Conservation (phyloP, 2,113 vertebrate genomes). For the Percina caprodes region DNA sequence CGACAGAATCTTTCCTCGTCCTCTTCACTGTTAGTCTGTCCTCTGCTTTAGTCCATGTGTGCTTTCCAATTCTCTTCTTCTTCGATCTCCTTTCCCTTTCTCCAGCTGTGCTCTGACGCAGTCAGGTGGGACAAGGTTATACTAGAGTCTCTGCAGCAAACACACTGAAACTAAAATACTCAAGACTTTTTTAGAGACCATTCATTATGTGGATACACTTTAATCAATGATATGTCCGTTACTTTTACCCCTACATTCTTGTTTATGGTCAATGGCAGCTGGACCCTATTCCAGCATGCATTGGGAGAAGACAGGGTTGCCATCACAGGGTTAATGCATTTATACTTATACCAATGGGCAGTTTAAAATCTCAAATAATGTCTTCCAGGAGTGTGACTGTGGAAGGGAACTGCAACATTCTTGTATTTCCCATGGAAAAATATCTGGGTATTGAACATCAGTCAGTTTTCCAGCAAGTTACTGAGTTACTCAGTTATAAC, state of each 20-base stretch:
- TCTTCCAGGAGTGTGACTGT: background rate
- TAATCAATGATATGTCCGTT: background rate
- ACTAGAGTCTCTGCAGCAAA: background rate
- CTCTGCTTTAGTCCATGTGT: constrained; percentile 8
- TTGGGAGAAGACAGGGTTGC: background rate
- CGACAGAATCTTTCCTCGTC: background rate
- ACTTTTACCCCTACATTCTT: background rate
- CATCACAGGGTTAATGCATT: background rate
- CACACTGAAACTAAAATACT: background rate
- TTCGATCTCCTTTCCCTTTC: background rate
- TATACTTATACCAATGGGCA: background rate
- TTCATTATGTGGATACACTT: background rate
- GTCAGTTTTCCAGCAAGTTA: background rate
- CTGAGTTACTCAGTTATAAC: too few relatives aligned
- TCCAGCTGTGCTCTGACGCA: constrained; percentile 19
- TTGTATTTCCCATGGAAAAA: background rate
- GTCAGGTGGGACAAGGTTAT: constrained; percentile 4
- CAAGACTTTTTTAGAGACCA: background rate
- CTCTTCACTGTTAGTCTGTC: background rate
- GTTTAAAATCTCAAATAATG: background rate
- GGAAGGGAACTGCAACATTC: background rate
- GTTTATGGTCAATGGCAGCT: background rate
- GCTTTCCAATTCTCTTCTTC: background rate
- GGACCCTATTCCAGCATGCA: background rate
- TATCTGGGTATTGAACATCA: background rate